phyloP scores from a whole-genome alignment of 2,888 invertebrate genomes.

The Eupeodes latifasciatus region DNA sequence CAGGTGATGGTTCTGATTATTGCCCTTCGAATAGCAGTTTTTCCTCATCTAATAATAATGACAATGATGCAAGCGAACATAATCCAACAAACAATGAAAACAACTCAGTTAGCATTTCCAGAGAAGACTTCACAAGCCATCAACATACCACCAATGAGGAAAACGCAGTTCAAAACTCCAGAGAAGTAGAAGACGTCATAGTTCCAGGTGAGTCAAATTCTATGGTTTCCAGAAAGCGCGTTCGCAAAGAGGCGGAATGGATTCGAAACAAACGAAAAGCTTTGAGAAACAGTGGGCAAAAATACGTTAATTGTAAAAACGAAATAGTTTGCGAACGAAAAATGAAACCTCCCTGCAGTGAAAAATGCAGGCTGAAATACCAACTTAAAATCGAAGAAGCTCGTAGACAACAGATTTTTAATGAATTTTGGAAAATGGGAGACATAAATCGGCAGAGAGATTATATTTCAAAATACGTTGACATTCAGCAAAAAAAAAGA shows the following conservation, averaged over 20 bases:
- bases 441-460: slow-evolving; percentile 19
- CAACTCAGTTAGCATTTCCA: too few species aligned
- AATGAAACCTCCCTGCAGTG: neutral
- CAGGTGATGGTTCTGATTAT: slow-evolving; percentile 16
- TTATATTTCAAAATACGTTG: neutral
- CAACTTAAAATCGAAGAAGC: neutral
- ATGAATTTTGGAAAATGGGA: slow-evolving; percentile 7
- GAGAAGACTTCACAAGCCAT: neutral
- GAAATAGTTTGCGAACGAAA: slow-evolving; percentile 4
- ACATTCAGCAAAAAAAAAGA: neutral
- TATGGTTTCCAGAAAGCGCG: neutral
- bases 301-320: neutral
- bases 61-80: neutral
- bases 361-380: slow-evolving; percentile 5
- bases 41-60: neutral
- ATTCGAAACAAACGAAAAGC: slow-evolving; percentile 1
- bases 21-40: neutral
- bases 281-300: slow-evolving; percentile 1
- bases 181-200: neutral
- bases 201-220: slow-evolving; percentile 1
- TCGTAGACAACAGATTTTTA: neutral
- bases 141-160: neutral
- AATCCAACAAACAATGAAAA: neutral
- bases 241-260: slow-evolving; percentile 15
- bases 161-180: neutral